Evolutionary conservation across 2,888 invertebrate species (phyloP).

Genomic region (Mythimna loreyi): DNA sequence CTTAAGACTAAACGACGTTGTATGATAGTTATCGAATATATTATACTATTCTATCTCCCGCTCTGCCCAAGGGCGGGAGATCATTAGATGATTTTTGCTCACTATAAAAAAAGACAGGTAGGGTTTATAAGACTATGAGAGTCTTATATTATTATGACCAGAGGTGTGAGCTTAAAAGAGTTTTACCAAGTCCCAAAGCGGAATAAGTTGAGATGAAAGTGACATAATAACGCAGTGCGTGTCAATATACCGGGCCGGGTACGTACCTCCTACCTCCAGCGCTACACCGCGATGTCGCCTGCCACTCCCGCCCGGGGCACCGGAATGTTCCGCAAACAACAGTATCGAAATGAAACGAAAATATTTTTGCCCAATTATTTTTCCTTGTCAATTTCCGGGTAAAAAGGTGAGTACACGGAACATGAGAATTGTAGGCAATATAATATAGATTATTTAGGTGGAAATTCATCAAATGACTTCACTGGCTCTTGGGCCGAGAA

Average conservation of each 20-base stretch:
- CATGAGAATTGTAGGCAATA: too few species aligned
- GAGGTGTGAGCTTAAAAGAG: not conserved
- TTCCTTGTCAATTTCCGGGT: not conserved
- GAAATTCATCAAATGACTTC: too few species aligned
- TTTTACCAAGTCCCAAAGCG: not conserved
- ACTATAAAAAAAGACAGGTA: too few species aligned
- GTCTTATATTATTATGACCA: too few species aligned
- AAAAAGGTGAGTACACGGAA: not conserved
- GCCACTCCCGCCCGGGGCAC: constrained; percentile 3
- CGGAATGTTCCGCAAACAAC: constrained; percentile 23
- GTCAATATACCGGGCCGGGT: constrained; percentile 1
- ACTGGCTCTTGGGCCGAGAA: too few species aligned
- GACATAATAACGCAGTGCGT: constrained; percentile 22
- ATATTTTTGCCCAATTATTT: not conserved
- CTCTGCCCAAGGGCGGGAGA: too few species aligned
- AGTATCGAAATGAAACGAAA: constrained; percentile 2
- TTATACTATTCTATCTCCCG: too few species aligned
- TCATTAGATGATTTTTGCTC: too few species aligned
- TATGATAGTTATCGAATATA: too few species aligned
- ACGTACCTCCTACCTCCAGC: constrained; percentile 2
- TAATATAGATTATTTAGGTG: too few species aligned
- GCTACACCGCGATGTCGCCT: constrained; percentile 30
- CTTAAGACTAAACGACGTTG: too few species aligned
- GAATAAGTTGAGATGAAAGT: constrained; percentile 6
- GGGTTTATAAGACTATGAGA: not conserved